phyloP scores from a whole-genome alignment of 2,113 vertebrate genomes.

The Dipodomys stephensi region DNA sequence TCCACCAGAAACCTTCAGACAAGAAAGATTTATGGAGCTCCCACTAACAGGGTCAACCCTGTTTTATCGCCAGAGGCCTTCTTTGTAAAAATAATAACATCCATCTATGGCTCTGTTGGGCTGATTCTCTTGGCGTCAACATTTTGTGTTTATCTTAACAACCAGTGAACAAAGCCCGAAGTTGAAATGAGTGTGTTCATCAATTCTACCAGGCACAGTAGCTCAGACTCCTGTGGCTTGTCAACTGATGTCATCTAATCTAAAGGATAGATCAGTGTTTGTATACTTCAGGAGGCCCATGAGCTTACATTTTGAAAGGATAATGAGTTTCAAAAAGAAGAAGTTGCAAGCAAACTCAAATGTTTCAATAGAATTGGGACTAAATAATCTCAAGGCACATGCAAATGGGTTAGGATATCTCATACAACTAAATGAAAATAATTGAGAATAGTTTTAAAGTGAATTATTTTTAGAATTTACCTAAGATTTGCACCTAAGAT shows the following conservation, averaged over 20 bases:
- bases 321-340: slow-evolving; percentile 25
- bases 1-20: slow-evolving; percentile 93
- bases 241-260: slow-evolving; percentile 77
- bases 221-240: slow-evolving; percentile 75
- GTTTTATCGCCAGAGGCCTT: slow-evolving; percentile 91
- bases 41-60: slow-evolving; percentile 88
- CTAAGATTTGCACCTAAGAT: background rate
- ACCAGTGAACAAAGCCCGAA: slow-evolving; percentile 79
- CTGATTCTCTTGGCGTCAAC: slow-evolving; percentile 85
- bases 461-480: background rate
- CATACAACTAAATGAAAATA: background rate
- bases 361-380: background rate
- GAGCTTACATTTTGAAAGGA: slow-evolving; percentile 36
- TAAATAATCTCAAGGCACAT: background rate
- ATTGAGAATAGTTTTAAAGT: background rate
- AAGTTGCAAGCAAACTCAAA: slow-evolving; percentile 30
- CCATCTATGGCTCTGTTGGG: slow-evolving; percentile 88
- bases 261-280: slow-evolving; percentile 73
- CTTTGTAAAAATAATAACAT: slow-evolving; percentile 96
- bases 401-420: background rate
- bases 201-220: slow-evolving; percentile 83
- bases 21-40: slow-evolving; percentile 95
- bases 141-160: slow-evolving; percentile 92
- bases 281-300: slow-evolving; percentile 58
- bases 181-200: slow-evolving; percentile 66